Evolutionary conservation across 1,140 invertebrate species (phyloP), one percentile per base, ranked within the genome.

Genomic region (Ceratina calcarata): DNA sequence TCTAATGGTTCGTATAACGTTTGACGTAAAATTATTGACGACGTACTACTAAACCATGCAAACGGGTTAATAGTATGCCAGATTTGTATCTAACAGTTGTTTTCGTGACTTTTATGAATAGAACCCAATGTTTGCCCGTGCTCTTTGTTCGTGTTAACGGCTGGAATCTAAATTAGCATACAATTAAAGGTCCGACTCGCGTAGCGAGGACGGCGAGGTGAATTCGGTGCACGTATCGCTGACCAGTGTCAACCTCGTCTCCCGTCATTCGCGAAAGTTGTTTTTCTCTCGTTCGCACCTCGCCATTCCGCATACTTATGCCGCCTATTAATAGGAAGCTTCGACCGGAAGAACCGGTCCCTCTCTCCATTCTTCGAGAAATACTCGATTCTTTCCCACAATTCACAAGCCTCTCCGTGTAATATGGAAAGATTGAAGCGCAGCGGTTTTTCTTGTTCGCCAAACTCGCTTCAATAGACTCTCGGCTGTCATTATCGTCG

Each of bases 251-350:
- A 24, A 45, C 32, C 58, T 78, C 64, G 37, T 53, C 49, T 20
- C 67, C 45, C 49, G 60, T 72, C 68, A 58, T 55, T 71, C 82
- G 71, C 69, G 67, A 84, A 80, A 71, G 58, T 81, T 69, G 74
- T 66, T 77, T 62, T 62, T 73, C 32, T 24, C 10, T 74, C 22
- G 20, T 24, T 45, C 55, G 51, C 57, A 16, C 65, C 51, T 84
- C 55, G 64, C 27, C 60, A 81, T 70, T 74, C 76, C 55, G 67
- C 69, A 45, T 78, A 64, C 72, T 86, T 85, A 72, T 64, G 32
- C 24, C 45, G 24, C 49, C 76, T 86, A 83, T 86, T 86, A 86
- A 86, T 86, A 85, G 83, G 67, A 76, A 82, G 75, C 64, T 67
- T 32, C 55, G 53, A 61, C 68, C 73, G 83, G 82, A 85, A 69